These are phyloP conservation scores for Drosophila colorata DNA, from an alignment of 2,888 invertebrate genomes.

Conservation along the genomic window DNA sequence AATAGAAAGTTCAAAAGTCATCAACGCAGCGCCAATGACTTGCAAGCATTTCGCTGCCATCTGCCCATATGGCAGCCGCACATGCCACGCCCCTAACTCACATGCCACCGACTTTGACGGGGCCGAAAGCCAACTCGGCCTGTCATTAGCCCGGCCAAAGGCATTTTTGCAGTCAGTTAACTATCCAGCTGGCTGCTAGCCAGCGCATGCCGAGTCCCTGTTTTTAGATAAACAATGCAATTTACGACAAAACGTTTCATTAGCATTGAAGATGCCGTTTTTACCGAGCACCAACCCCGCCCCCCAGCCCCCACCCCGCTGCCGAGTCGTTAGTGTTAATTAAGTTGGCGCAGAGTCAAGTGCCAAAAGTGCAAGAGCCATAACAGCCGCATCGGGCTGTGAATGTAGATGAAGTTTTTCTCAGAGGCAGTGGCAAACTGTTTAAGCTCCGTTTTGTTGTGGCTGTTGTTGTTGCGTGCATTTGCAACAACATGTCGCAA, in stretches of 20 bases:
- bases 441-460: not conserved
- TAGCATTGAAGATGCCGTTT: slow-evolving; percentile 64
- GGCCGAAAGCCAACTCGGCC: slow-evolving; percentile 16
- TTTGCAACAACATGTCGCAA: slow-evolving; percentile 38
- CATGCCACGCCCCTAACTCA: slow-evolving; percentile 50
- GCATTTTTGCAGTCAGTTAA: slow-evolving; percentile 46
- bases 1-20: slow-evolving; percentile 80
- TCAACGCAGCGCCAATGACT: slow-evolving; percentile 72
- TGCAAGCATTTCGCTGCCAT: slow-evolving; percentile 45
- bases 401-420: slow-evolving; percentile 15
- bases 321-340: slow-evolving; percentile 69
- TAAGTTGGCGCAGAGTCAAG: slow-evolving; percentile 75
- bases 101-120: slow-evolving; percentile 23
- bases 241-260: slow-evolving; percentile 69
- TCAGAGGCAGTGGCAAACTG: not conserved
- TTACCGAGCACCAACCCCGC: not conserved
- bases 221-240: slow-evolving; percentile 72
- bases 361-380: slow-evolving; percentile 50
- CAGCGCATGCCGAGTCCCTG: slow-evolving; percentile 24
- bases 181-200: slow-evolving; percentile 49
- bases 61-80: slow-evolving; percentile 58
- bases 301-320: not conserved
- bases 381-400: slow-evolving; percentile 30
- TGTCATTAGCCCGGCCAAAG: slow-evolving; percentile 35
- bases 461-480: not conserved